Evolutionary conservation across 2,888 invertebrate genomes (phyloP).

Genomic region (Cinara cedri): DNA sequence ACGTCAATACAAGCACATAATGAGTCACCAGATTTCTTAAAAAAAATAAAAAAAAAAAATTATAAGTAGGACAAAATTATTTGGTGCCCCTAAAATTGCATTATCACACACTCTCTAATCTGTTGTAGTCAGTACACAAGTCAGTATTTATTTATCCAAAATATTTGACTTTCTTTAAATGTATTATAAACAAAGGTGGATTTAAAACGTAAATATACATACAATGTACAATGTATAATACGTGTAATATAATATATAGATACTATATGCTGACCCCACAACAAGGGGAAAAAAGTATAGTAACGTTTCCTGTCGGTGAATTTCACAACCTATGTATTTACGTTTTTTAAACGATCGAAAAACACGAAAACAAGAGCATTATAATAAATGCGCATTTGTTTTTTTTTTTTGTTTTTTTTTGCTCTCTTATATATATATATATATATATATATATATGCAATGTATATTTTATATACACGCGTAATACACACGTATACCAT

Average conservation of each 20-base stretch:
- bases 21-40: too few relatives aligned
- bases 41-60: too few relatives aligned
- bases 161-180: too few relatives aligned
- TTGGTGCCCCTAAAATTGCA: too few relatives aligned
- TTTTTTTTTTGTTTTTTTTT: slow-evolving; percentile 7
- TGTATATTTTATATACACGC: not conserved
- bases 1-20: too few relatives aligned
- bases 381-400: slow-evolving; percentile 39
- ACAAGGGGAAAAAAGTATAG: not conserved
- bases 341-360: slow-evolving; percentile 33
- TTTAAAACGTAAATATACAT: not conserved
- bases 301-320: slow-evolving; percentile 25
- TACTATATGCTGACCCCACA: not conserved
- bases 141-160: too few relatives aligned
- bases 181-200: not conserved
- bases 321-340: slow-evolving; percentile 7
- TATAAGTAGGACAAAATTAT: too few relatives aligned
- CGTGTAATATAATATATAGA: not conserved
- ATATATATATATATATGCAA: not conserved
- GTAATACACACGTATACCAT: not conserved
- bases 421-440: not conserved
- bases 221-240: too few relatives aligned
- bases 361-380: slow-evolving; percentile 32
- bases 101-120: too few relatives aligned
- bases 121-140: too few relatives aligned